Conservation (phyloP, 2,888 invertebrate species). For the Cephus nigrinus region DNA sequence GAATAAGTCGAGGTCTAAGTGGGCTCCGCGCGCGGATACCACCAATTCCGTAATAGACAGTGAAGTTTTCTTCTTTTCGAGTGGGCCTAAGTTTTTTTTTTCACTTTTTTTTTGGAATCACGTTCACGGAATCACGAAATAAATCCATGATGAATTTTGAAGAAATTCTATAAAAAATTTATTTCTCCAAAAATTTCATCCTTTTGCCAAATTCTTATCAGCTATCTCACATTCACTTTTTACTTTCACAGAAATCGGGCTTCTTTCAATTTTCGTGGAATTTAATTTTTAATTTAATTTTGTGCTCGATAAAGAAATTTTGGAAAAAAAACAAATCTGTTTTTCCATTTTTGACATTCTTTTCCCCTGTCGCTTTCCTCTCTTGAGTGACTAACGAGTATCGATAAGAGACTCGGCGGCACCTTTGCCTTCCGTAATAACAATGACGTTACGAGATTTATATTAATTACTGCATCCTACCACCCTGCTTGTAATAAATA, state of each 20-base stretch:
- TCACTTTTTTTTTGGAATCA: neutral
- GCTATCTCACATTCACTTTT: neutral
- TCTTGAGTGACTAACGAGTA: neutral
- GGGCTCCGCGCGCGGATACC: neutral
- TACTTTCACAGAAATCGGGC: neutral
- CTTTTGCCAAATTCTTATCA: slow-evolving; percentile 2
- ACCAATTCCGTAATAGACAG: neutral
- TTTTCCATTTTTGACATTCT: neutral
- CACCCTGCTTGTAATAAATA: neutral
- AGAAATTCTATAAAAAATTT: neutral
- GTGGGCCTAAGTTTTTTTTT: neutral
- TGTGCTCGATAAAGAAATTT: neutral
- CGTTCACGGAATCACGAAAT: neutral
- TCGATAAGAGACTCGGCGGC: neutral
- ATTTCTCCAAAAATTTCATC: slow-evolving; percentile 1
- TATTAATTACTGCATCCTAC: neutral
- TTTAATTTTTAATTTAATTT: too few relatives aligned
- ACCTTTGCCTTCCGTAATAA: neutral
- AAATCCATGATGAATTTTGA: neutral
- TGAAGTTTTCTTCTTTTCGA: neutral
- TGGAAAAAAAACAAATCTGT: neutral
- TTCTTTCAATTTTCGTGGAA: too few relatives aligned
- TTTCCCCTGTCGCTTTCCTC: neutral
- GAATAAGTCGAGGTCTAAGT: neutral
- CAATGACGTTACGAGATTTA: neutral